Evolutionary conservation across 2,113 vertebrate genomes (phyloP), one percentile per base, ranked within the genome.

Genomic region (Rissa tridactyla): DNA sequence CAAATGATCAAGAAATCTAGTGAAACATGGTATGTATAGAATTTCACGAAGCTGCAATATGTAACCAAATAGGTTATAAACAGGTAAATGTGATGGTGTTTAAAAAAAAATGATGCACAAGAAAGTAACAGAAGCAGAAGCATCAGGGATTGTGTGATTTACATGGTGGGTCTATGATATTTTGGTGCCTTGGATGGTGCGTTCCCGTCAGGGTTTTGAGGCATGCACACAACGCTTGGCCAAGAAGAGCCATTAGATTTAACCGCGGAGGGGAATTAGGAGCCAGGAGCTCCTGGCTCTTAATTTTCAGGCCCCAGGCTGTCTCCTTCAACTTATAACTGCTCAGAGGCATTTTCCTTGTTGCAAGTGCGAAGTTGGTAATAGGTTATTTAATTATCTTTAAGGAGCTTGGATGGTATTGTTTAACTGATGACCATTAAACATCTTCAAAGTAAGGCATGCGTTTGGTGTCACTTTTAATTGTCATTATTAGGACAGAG

Each of bases 221-320:
- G 30, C 6, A 13, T 1, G 4, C 3, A 26, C 0, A 0, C 3
- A 8, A 13, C 2, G 10, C 49, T 64, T 44, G 52, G 26, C 18
- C n/a, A 78, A 66, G 60, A 55, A 36, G 19, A 36, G 19, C 4
- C 5, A 2, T 46, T 62, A 42, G 27, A 9, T 38, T 46, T 17
- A 86, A 42, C 6, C 46, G 30, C 2, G 18, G n/a, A 78, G 52
- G 8, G 60, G 32, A 54, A 61, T 22, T 62, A 25, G 46, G 29
- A 75, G 13, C 40, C 44, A 40, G 49, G 36, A 83, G 21, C 29
- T 76, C 36, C 52, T 58, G 34, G 10, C 15, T 62, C 11, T n/a
- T 52, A 38, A 49, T 61, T 77, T 88, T 77, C 27, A 30, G 36
- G 18, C 47, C 20, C 3, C 2, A 64, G 15, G 34, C 2, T 40